Percentiles rank a stretch among this genome's conserved stretches.
Conservation (phyloP, 2,797 vertebrate genomes). For the Rhodeus uyekii region DNA sequence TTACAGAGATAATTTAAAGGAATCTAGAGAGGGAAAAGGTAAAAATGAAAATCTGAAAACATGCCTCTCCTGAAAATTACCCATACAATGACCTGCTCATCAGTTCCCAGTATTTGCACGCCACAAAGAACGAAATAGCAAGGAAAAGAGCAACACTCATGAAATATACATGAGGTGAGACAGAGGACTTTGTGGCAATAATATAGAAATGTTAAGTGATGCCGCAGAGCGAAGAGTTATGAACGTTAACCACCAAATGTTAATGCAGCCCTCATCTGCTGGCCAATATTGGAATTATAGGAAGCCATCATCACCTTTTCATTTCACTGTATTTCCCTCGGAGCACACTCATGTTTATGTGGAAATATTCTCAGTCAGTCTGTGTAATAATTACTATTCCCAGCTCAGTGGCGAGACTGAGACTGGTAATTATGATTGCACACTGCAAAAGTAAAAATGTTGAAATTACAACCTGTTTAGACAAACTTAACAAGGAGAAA, state of each 20-base stretch:
- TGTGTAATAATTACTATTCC: slow-evolving; percentile 47
- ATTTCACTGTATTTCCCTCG: slow-evolving; percentile 24
- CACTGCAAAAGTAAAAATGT: slow-evolving; percentile 21
- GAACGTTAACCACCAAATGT: slow-evolving; percentile 49
- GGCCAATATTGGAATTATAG: slow-evolving; percentile 40
- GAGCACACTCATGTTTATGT: slow-evolving; percentile 39
- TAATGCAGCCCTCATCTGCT: slow-evolving; percentile 49
- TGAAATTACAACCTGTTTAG: slow-evolving; percentile 46
- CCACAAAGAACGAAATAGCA: slow-evolving; percentile 57
- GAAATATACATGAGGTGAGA: slow-evolving; percentile 62
- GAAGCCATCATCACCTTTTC: slow-evolving; percentile 20
- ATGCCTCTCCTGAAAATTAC: slow-evolving; percentile 58
- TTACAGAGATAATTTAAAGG: not conserved
- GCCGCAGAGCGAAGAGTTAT: slow-evolving; percentile 44
- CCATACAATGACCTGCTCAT: slow-evolving; percentile 64
- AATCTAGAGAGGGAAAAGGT: slow-evolving; percentile 22
- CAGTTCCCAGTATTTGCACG: slow-evolving; percentile 55
- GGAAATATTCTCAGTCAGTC: slow-evolving; percentile 31
- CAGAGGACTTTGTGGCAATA: slow-evolving; percentile 52
- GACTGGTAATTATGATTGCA: slow-evolving; percentile 42
- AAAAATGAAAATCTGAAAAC: slow-evolving; percentile 38
- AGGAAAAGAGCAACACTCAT: slow-evolving; percentile 57
- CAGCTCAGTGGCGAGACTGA: slow-evolving; percentile 31
- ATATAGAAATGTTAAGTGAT: slow-evolving; percentile 56
- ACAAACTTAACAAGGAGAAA: slow-evolving; percentile 44